Evolutionary conservation across 2,888 invertebrate species (phyloP).

Genomic region (Dendrolimus houi): DNA sequence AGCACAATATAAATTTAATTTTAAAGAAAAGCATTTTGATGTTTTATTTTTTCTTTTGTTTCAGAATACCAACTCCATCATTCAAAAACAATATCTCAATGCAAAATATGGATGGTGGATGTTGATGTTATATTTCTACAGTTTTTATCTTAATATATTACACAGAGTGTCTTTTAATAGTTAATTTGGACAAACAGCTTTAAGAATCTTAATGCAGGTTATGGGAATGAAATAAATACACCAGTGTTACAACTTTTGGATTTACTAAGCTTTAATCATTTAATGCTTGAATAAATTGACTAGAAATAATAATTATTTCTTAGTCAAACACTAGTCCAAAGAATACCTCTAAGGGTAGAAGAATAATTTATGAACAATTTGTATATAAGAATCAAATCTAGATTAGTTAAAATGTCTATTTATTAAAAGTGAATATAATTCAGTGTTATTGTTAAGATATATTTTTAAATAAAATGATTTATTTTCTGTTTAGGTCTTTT

Average conservation of each 20-base stretch:
- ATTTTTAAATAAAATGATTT: background rate
- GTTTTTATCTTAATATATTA: constrained; percentile 38
- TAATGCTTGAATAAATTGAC: background rate
- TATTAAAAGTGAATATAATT: background rate
- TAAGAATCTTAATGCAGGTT: background rate
- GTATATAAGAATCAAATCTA: background rate
- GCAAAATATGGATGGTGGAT: constrained; percentile 53
- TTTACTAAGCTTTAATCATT: constrained; percentile 7
- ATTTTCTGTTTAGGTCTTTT: background rate
- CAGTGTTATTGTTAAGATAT: background rate
- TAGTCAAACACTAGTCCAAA: constrained; percentile 22
- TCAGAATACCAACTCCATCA: constrained; percentile 39
- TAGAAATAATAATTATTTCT: constrained; percentile 4
- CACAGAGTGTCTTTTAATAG: constrained; percentile 20
- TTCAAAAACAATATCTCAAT: constrained; percentile 37
- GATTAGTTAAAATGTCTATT: too few relatives aligned
- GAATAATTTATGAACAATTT: constrained; percentile 10
- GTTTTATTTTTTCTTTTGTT: constrained; percentile 29
- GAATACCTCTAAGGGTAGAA: constrained; percentile 15
- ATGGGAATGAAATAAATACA: background rate
- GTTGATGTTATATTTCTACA: constrained; percentile 49
- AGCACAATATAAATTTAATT: too few relatives aligned
- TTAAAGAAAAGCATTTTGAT: too few relatives aligned
- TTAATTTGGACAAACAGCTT: constrained; percentile 8
- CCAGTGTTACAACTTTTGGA: background rate